Conservation (phyloP, 2,113 vertebrate species). For the Anolis carolinensis region DNA sequence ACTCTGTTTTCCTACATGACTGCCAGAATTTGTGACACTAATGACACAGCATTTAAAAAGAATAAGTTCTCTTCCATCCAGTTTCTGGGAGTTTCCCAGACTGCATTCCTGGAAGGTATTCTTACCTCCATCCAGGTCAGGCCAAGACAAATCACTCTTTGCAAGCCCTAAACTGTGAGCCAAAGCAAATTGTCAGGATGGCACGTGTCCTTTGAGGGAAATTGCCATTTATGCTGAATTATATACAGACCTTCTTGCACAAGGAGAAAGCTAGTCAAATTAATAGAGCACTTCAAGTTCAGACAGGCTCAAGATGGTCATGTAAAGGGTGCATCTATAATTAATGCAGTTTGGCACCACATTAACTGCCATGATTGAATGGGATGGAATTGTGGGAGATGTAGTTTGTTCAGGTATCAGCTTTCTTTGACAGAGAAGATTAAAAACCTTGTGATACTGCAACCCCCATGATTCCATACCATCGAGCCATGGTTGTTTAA, state of each 20-base stretch:
- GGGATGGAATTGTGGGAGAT: no score
- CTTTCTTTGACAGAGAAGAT: no score
- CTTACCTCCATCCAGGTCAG: background rate
- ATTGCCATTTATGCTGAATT: background rate
- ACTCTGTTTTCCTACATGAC: background rate
- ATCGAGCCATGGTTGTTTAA: no score
- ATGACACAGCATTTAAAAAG: background rate
- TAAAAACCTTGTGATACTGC: no score
- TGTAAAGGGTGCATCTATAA: background rate
- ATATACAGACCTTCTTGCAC: background rate
- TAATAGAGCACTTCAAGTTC: background rate
- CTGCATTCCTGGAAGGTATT: background rate
- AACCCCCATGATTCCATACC: no score
- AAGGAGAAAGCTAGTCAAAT: background rate
- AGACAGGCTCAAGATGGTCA: no score
- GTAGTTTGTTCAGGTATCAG: no score
- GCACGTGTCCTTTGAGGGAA: background rate
- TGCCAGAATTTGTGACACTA: background rate
- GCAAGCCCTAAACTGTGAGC: background rate
- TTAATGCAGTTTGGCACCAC: no score
- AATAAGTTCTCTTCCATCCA: background rate
- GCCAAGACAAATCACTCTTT: background rate
- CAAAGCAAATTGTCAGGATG: background rate
- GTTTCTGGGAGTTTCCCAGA: background rate
- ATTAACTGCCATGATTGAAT: no score